Conservation (phyloP, 2,113 vertebrate genomes). For the Campylomormyrus tamandua region DNA sequence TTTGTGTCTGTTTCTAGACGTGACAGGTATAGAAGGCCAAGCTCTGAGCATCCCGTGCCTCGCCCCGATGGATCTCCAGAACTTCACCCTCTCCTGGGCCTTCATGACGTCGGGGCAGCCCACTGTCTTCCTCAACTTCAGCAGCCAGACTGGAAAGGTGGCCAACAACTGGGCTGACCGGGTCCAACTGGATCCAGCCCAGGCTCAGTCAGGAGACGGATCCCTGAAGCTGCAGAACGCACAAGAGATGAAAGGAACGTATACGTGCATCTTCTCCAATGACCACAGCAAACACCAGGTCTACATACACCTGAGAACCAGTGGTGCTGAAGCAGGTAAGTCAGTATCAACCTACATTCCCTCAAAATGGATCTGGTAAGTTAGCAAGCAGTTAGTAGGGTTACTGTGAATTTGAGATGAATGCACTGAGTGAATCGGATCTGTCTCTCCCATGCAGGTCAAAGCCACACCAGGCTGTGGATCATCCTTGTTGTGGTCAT, state of each 20-base stretch:
- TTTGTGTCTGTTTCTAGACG: slow-evolving; percentile 26
- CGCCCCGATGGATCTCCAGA: slow-evolving; percentile 42
- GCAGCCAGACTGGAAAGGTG: slow-evolving; percentile 37
- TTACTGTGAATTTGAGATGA: neutral
- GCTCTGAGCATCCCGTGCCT: slow-evolving; percentile 57
- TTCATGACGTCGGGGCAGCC: slow-evolving; percentile 40
- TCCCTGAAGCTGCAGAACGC: slow-evolving; percentile 51
- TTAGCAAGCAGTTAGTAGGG: neutral
- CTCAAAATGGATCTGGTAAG: neutral
- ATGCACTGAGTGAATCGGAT: neutral
- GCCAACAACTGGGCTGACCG: slow-evolving; percentile 39
- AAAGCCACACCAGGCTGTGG: slow-evolving; percentile 43
- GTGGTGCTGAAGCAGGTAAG: neutral
- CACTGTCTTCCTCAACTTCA: slow-evolving; percentile 47
- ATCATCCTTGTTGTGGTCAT: slow-evolving; percentile 38
- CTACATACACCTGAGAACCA: slow-evolving; percentile 39
- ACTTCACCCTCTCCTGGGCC: slow-evolving; percentile 53
- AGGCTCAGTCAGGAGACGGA: slow-evolving; percentile 48
- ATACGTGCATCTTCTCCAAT: slow-evolving; percentile 48
- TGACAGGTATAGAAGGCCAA: slow-evolving; percentile 39
- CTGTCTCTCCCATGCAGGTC: slow-evolving; percentile 28
- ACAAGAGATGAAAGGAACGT: slow-evolving; percentile 46
- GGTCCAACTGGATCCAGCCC: slow-evolving; percentile 39
- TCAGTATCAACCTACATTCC: neutral
- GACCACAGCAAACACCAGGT: slow-evolving; percentile 41